Evolutionary conservation across 2,113 vertebrate species (phyloP), one percentile per base, ranked within the genome.

Genomic region (Platichthys stellatus): DNA sequence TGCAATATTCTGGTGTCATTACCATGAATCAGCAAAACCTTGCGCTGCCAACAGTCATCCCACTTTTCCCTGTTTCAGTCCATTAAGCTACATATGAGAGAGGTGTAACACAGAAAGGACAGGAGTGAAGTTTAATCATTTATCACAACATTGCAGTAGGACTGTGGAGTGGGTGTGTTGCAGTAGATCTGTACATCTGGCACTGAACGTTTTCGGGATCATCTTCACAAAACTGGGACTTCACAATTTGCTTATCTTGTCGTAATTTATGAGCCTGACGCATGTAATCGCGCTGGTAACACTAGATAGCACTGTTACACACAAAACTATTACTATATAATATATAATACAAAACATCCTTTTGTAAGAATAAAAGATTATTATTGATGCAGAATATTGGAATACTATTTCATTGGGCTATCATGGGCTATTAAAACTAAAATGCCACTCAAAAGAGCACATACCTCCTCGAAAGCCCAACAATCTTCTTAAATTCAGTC

Each of bases 21-120:
- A 45, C 63, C 47, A 69, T 85, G 77, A 86, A 53, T 83, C 80
- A 69, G 78, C 78, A 74, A 65, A 86, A 78, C 11, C 17, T 51
- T 69, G 2, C 49, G 18, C 64, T 38, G 51, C 10, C 20, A 54
- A 8, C 17, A 0, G 0, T 54, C 9, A 3, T 20, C 8, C 35
- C 61, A 23, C 24, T 70, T 31, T 38, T 21, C 51, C 10, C 31
- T 24, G 12, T 43, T 35, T 53, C 17, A 53, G 20, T 53, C 51
- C 54, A 0, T n/a, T 9, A 8, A 20, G 8, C 51, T n/a, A 54
- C 20, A n/a, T n/a, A 21, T 54, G 51, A n/a, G 20, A 54, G 51
- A 54, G 51, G 20, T 9, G 54, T 57, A 3, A 20, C 21, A 58
- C 23, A 26, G 56, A 18, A 6, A 51, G 17, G 47, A 51, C 47